These are phyloP conservation scores for Charina bottae DNA, from an alignment of 2,113 vertebrate genomes.

Conservation along the genomic window DNA sequence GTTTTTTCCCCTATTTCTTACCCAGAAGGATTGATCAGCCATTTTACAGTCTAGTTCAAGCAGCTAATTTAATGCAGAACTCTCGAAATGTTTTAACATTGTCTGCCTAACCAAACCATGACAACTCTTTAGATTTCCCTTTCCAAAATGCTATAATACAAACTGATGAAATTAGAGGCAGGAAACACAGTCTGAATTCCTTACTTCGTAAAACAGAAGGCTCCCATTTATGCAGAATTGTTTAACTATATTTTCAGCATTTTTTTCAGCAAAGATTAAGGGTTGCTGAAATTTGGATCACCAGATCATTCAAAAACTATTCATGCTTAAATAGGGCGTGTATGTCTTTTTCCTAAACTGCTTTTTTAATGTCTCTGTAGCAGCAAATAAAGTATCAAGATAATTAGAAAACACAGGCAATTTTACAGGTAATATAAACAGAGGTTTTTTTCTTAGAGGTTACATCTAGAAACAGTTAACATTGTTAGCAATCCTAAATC, in stretches of 20 bases:
- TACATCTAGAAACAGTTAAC: not conserved
- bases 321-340: not conserved
- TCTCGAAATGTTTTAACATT: conserved; percentile 69
- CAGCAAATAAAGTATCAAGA: not conserved
- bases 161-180: conserved; percentile 18
- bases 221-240: not conserved
- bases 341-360: not conserved
- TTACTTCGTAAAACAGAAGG: not conserved
- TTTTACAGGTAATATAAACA: not conserved
- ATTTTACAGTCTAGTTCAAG: conserved; percentile 82
- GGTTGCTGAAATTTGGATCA: not conserved
- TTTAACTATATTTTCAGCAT: not conserved
- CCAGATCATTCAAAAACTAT: not conserved
- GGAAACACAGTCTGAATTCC: not conserved
- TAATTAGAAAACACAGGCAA: not conserved
- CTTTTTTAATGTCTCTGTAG: not conserved
- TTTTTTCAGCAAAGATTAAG: not conserved
- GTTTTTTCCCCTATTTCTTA: conserved; percentile 63
- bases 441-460: not conserved
- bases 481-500: not conserved
- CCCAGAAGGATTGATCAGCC: conserved; percentile 83
- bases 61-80: conserved; percentile 80
- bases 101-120: conserved; percentile 73
- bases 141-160: conserved; percentile 52
- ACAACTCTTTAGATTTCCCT: conserved; percentile 60